Evolutionary conservation across 2,888 invertebrate species (phyloP), one percentile per base, ranked within the genome.

Genomic region (Rhagonycha fulva): DNA sequence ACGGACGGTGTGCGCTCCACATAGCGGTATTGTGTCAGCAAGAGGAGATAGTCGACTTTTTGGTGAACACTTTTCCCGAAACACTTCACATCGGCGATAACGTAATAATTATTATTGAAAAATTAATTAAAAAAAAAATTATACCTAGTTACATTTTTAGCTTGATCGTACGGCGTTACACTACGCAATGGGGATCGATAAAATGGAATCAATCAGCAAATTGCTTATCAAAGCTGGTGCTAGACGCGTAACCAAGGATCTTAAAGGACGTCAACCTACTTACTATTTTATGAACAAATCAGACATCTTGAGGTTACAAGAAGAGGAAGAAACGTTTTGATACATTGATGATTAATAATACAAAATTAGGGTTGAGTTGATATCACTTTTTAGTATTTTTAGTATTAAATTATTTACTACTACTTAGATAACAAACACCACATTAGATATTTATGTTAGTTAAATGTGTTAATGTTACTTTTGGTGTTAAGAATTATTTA

Each of bases 241-340:
- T 62, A 94, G 94, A 85, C 90, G 96, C 76, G 93, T 95, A 0
- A 89, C 93, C 4, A 96, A 96, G 86, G 97, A 97, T 88, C 89
- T 97, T 84, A 95, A 95, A 88, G 96, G 96, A 74, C 91, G 96
- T 66, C 96, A 96, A 84, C 96, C 97, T 0, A 94, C 95, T 60
- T 97, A 96, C 88, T 97, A 97, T 88, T 97, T 95, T 86, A 95
- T 97, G 92, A 96, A 97, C 87, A 96, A 96, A 87, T 94, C 95
- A 0, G 97, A 97, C 81, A 95, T 97, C 83, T 88, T 94, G 78
- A 90, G 94, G 78, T 91, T 97, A 63, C 95, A 95, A 85, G 95
- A 96, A 84, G 96, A 97, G 86, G 96, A 96, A 84, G 93, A 94
- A 82, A 89, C 90, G 24, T 91, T 91, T 84, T 91, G 85, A 81